A percentile compares a stretch with the other conserved stretches of the same genome.
phyloP scores from a whole-genome alignment of 2,797 vertebrate species.

The Tamandua tetradactyla region DNA sequence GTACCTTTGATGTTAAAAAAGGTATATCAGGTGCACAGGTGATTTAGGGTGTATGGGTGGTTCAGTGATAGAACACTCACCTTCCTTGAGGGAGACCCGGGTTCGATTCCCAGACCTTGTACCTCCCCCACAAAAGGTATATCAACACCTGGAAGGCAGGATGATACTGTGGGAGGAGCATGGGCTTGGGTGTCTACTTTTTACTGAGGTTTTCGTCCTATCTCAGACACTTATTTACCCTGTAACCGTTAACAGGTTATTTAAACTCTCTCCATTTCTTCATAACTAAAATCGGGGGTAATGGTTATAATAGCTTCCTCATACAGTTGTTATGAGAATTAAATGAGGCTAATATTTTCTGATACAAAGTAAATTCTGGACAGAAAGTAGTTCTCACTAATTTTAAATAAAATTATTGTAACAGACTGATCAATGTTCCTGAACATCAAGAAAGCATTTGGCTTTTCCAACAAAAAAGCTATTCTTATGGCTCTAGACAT shows the following conservation, averaged over 20 bases:
- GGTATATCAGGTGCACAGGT: too few species aligned
- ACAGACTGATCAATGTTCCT: neutral
- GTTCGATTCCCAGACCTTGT: too few species aligned
- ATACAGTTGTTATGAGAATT: neutral
- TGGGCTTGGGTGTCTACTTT: neutral
- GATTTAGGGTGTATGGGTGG: too few species aligned
- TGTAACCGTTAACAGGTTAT: neutral
- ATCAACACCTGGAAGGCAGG: neutral
- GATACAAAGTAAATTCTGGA: neutral
- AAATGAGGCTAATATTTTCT: neutral
- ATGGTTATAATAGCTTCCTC: neutral
- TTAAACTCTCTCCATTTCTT: constrained; percentile 8
- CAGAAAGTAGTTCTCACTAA: neutral
- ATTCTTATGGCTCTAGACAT: neutral
- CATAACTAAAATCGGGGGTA: neutral
- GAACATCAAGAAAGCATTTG: neutral
- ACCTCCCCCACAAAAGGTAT: too few species aligned
- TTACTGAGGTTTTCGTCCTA: neutral
- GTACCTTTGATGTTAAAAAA: neutral
- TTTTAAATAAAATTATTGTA: neutral
- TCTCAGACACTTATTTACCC: neutral
- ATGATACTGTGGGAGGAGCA: neutral
- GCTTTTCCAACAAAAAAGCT: neutral
- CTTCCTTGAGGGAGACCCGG: too few species aligned
- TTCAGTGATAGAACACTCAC: too few species aligned